Evolutionary conservation across 2,888 invertebrate species (phyloP), one percentile per base, ranked within the genome.

Genomic region (Drosophila subsilvestris): DNA sequence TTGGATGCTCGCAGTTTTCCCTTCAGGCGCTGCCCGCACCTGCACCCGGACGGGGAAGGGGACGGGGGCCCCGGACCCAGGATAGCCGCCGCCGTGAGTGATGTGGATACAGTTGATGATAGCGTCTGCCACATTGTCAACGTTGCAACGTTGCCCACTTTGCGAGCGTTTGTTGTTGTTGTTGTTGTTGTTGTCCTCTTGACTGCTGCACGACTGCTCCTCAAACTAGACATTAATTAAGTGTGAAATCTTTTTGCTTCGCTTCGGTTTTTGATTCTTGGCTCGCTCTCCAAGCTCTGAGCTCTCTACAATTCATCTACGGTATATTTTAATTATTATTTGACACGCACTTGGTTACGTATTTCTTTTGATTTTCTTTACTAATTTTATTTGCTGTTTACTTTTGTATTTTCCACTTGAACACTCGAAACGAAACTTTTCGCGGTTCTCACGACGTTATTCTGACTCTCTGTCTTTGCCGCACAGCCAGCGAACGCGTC

Each of bases 161-260:
- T 66, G 67, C 5, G 32, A 32, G 5, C 37, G n/a, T n/a, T 14
- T 37, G 37, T 37, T 37, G 37, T 37, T 14, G 25, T 25, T 25
- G 37, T 10, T n/a, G n/a, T n/a, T n/a, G n/a, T n/a, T n/a, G 32
- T 29, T 29, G 27, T 29, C 29, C 10, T 29, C 29, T 29, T 29
- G 29, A 48, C 20, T 50, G 55, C 27, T 8, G 27, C 27, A 1
- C 29, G 37, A 37, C 37, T 37, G n/a, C 68, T 77, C 87, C 80
- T 66, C 77, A 75, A 68, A 76, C 70, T 76, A 84, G 90, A 90
- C 90, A 89, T 89, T 90, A 90, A 90, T 90, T 90, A 88, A 88
- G 89, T 90, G 85, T 78, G 80, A 83, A 86, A 81, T 82, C 76
- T 79, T 77, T 68, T 22, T 66, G 29, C 47, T 66, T 63, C 66